Base-by-base conservation (phyloP, 2,888 invertebrate genomes). In the Metellina segmentata region DNA sequence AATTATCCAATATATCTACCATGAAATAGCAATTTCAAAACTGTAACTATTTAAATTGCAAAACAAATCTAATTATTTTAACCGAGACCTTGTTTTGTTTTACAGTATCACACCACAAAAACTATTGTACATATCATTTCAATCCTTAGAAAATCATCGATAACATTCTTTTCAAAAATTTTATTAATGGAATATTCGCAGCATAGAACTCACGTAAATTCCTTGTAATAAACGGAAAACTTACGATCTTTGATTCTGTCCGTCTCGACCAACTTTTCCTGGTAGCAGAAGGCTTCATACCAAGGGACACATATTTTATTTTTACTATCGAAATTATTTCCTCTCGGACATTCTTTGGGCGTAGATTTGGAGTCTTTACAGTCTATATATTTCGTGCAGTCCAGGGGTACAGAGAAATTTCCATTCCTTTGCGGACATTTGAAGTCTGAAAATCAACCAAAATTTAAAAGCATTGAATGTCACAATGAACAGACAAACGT, bases 301-400 rank as follows among this genome's bases (percentile, higher is more conserved):
- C 53, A 6, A 11, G n/a, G 6, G 0, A 79, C 52, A n/a, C 79
- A 79, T 8, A 20, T 19, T n/a, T 20, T 19, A 8, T 52, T 53
- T 6, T 11, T 19, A 13, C 20, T 51, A n/a, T 79, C 19, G 52
- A 79, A 79, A 8, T 19, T 13, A n/a, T 79, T 7, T 11, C 79
- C 79, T 19, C 52, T 51, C 7, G 52, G 52, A 19, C 79, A 79
- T 52, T 52, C 20, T 5, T 19, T 53, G 51, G 51, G 51, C n/a
- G 52, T 19, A 9, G 79, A 52, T 7, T 52, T 16, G 7, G 19
- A 20, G 7, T 79, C n/a, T 19, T 49, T 51, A n/a, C 79, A 79
- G 16, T 79, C 20, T 16, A 79, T 53, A 19, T 79, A 79, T 79
- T 79, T 79, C n/a, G 13, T 49, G 79, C 79, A 79, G 19, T 79